A percentile compares a stretch with the other conserved stretches of the same genome.
These are phyloP conservation scores for Drosophila rufa DNA, from an alignment of 1,140 invertebrate genomes.

Conservation along the genomic window DNA sequence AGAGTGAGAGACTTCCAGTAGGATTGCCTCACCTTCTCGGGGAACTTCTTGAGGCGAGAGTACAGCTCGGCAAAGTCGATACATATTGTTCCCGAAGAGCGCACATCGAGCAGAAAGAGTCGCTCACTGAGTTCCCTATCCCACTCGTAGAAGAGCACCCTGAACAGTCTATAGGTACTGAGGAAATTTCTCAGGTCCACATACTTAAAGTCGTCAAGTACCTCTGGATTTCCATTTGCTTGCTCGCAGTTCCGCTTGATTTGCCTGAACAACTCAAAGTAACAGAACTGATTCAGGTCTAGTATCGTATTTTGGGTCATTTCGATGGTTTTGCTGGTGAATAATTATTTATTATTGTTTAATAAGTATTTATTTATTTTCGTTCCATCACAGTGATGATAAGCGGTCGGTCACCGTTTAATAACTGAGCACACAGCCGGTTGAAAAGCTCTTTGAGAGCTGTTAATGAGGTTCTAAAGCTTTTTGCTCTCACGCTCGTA, in stretches of 20 bases:
- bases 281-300: constrained; percentile 17
- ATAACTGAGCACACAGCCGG: background rate
- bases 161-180: background rate
- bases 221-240: background rate
- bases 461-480: background rate
- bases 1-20: background rate
- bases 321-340: background rate
- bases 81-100: background rate
- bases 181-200: constrained; percentile 3
- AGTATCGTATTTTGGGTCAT: background rate
- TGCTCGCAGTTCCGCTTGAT: constrained; percentile 8
- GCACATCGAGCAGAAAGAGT: background rate
- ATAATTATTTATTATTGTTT: background rate
- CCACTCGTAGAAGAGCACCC: background rate
- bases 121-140: background rate
- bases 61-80: constrained; percentile 19
- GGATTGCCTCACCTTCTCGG: background rate
- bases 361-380: no score
- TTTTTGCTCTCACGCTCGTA: background rate
- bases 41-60: background rate
- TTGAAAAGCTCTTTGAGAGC: background rate
- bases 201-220: constrained; percentile 5
- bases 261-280: constrained; percentile 15
- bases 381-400: background rate
- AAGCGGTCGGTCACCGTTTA: background rate